A percentile compares a stretch with the other conserved stretches of the same genome.
These are phyloP conservation scores for Astreopora myriophthalma DNA, from an alignment of 64 coral and sea anemone species.

Conservation along the genomic window DNA sequence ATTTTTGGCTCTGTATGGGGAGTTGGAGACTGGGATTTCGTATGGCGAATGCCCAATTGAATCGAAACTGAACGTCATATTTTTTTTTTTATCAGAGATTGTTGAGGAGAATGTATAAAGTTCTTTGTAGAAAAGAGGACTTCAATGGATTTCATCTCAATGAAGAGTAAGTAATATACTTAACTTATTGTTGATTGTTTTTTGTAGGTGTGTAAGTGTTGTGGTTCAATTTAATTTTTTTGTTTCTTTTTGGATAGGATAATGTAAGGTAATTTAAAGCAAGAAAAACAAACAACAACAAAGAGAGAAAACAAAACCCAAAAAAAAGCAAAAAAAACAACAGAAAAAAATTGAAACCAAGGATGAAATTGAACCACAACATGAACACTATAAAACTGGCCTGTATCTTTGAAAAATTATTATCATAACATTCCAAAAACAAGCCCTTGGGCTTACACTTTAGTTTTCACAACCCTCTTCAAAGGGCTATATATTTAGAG, in stretches of 20 bases:
- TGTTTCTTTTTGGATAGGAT: not conserved
- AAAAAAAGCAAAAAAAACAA: not conserved
- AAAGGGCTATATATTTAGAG: not conserved
- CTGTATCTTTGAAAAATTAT: constrained; percentile 3
- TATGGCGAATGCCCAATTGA: not conserved
- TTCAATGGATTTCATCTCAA: constrained; percentile 1
- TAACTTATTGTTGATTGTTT: not conserved
- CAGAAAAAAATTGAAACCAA: not conserved
- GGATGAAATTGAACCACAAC: not conserved
- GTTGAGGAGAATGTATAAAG: constrained; percentile 2
- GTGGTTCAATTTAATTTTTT: not conserved
- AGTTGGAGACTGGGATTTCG: constrained; percentile 13
- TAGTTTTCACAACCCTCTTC: not conserved
- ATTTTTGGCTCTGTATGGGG: not conserved
- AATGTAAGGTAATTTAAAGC: not conserved
- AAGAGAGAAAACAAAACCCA: not conserved
- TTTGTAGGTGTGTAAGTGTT: not conserved
- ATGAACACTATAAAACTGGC: not conserved
- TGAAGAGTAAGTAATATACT: constrained; percentile 4
- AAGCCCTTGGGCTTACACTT: not conserved
- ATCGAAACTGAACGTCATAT: not conserved
- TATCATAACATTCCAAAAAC: not conserved
- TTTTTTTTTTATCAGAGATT: constrained; percentile 14
- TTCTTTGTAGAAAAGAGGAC: constrained; percentile 12
- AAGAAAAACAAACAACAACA: not conserved